These are phyloP conservation scores for Myiopsitta monachus DNA, from an alignment of 2,113 vertebrate species.

Conservation along the genomic window DNA sequence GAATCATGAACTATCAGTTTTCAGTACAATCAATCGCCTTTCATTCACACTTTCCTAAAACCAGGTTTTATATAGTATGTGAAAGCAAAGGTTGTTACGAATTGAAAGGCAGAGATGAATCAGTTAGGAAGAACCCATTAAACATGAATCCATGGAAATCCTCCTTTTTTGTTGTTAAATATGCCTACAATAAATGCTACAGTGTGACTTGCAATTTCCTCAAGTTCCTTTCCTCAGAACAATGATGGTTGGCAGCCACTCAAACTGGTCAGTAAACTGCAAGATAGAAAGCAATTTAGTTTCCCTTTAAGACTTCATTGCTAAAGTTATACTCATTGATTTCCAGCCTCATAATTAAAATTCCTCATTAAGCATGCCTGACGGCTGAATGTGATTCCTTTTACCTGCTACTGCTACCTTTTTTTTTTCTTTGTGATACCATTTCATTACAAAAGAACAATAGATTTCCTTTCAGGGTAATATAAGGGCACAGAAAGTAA, in stretches of 20 bases:
- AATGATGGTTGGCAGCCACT: constrained; percentile 71
- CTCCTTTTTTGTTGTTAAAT: constrained; percentile 74
- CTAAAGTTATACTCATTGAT: constrained; percentile 65
- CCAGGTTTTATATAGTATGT: constrained; percentile 19
- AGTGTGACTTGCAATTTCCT: constrained; percentile 70
- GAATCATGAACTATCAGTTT: constrained; percentile 7
- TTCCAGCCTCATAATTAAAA: constrained; percentile 72
- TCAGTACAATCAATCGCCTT: background rate
- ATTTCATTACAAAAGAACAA: constrained; percentile 75
- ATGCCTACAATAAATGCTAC: constrained; percentile 72
- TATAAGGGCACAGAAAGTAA: constrained; percentile 66
- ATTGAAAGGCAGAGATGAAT: constrained; percentile 71
- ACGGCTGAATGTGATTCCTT: constrained; percentile 68
- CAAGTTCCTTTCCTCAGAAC: constrained; percentile 70
- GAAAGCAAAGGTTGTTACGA: constrained; percentile 49
- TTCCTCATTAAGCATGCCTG: constrained; percentile 70
- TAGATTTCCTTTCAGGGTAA: constrained; percentile 72
- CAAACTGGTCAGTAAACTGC: constrained; percentile 60
- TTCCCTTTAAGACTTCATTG: constrained; percentile 60
- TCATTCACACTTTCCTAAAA: constrained; percentile 11
- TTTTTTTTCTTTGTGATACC: constrained; percentile 31
- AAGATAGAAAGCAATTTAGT: constrained; percentile 61
- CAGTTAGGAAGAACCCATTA: constrained; percentile 74
- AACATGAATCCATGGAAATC: constrained; percentile 76
- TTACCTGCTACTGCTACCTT: constrained; percentile 71